Percentiles rank a stretch among this genome's conserved stretches.
These are phyloP conservation scores for Actinopyga echinites DNA, from an alignment of 53 echinoderm and acorn worm species.

Conservation along the genomic window DNA sequence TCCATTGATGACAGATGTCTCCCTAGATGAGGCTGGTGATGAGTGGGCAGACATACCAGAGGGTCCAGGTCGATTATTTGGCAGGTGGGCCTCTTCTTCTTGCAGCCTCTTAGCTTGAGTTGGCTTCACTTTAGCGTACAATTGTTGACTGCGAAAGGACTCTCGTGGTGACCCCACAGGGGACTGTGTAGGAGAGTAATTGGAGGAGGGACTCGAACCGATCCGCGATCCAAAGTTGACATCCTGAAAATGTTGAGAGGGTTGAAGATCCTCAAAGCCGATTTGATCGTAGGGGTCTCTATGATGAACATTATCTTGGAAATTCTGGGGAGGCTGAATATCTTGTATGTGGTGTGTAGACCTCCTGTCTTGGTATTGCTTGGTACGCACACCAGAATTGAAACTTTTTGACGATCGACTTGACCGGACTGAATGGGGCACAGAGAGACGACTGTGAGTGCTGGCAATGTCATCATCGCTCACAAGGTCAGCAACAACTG, in stretches of 20 bases:
- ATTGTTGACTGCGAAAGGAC: neutral
- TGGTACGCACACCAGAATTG: neutral
- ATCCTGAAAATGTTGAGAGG: neutral
- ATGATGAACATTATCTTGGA: neutral
- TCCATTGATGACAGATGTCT: slow-evolving; percentile 26
- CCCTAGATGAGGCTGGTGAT: slow-evolving; percentile 4
- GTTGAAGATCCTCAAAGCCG: neutral
- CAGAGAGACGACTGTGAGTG: slow-evolving; percentile 12
- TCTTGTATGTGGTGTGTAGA: neutral
- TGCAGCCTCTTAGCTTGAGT: too few relatives aligned
- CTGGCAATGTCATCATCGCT: slow-evolving; percentile 25
- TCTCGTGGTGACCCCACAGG: neutral
- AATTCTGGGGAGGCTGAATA: neutral
- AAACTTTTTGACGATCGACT: neutral
- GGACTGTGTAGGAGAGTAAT: neutral
- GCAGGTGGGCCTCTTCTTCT: neutral
- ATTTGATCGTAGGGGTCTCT: neutral
- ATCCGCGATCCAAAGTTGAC: slow-evolving; percentile 1
- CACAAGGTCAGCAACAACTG: slow-evolving; percentile 25
- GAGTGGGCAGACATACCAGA: slow-evolving; percentile 26
- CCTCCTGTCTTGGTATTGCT: neutral
- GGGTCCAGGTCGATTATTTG: slow-evolving; percentile 4
- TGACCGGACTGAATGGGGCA: slow-evolving; percentile 1
- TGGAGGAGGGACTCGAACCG: neutral
- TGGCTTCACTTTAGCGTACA: slow-evolving; percentile 7